Evolutionary conservation across 2,888 invertebrate species (phyloP), one percentile per base, ranked within the genome.

Genomic region (Pristionchus mayeri): DNA sequence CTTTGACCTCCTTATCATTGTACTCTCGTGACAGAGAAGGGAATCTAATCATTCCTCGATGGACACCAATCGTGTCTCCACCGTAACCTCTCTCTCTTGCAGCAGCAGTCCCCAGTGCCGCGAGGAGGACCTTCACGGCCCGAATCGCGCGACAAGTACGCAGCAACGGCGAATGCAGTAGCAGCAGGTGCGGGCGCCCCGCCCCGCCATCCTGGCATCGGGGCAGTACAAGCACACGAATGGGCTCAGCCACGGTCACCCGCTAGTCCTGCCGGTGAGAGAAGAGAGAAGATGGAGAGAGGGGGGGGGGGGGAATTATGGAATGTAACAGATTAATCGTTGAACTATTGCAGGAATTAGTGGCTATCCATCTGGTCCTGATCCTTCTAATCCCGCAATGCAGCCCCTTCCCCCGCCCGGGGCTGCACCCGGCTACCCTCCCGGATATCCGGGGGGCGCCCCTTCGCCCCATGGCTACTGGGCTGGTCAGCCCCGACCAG

Each of bases 91-190:
- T 27, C 48, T 63, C 34, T n/a, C 27, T 83, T 83, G 24, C 71
- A 83, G 83, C 83, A 83, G 27, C 81, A 81, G 44, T 81, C 81
- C 24, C 83, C 83, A n/a, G 63, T 71, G 44, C 83, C 83, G 30
- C 63, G 83, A 21, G 83, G 83, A 21, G 63, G 63, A 4, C 40
- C 57, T 21, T 63, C 81, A 9, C 44, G 83, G 34, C 83, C 83
- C 44, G 83, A 83, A 44, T 75, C 84, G 48, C 54, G 75, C 18
- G 87, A 87, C 81, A 80, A 71, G 63, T 87, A 87, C 76, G 87
- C 87, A 1, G 87, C 87, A 13, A 86, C 87, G 34, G 87, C 86
- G 40, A 86, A 86, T 21, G 86, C 86, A 54, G 87, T 87, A 18
- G 87, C 87, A 3, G 85, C 86, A 0, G 87, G 87, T 21, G 85